phyloP scores from a whole-genome alignment of 2,888 invertebrate genomes.

The Drosophila picticornis region DNA sequence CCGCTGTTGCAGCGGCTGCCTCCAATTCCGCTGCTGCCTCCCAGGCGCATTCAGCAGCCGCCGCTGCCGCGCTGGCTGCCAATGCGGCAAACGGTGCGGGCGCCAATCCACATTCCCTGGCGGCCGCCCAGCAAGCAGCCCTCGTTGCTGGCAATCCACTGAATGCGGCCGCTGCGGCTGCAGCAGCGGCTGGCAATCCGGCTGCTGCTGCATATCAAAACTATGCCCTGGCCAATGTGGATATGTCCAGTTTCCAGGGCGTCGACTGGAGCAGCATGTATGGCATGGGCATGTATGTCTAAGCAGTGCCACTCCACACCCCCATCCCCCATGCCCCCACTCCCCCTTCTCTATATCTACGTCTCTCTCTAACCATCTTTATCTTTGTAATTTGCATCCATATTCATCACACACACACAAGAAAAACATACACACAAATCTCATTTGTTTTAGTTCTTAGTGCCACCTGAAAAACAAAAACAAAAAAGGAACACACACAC shows the following conservation, averaged over 20 bases:
- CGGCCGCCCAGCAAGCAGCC: conserved; percentile 85
- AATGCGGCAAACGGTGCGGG: conserved; percentile 74
- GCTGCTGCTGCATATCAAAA: conserved; percentile 90
- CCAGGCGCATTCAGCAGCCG: conserved; percentile 84
- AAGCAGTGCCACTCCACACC: conserved; percentile 57
- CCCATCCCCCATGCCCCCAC: not conserved
- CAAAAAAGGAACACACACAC: conserved; percentile 7
- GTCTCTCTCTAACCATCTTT: conserved; percentile 5
- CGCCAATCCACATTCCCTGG: conserved; percentile 84
- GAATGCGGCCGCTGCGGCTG: conserved; percentile 87
- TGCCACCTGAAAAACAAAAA: conserved; percentile 29
- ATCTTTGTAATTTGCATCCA: conserved; percentile 49
- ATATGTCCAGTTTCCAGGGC: conserved; percentile 96
- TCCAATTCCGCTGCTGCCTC: conserved; percentile 75
- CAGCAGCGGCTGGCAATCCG: conserved; percentile 87
- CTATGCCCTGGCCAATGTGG: conserved; percentile 94
- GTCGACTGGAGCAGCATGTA: conserved; percentile 97
- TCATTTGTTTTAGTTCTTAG: conserved; percentile 60
- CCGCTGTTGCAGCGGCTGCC: conserved; percentile 60
- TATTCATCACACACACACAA: conserved; percentile 14
- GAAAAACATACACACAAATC: conserved; percentile 30
- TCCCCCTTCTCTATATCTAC: not conserved
- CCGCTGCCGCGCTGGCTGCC: conserved; percentile 73
- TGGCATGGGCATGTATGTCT: conserved; percentile 96
- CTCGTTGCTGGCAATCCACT: conserved; percentile 83